Conservation (phyloP, 2,888 invertebrate genomes). For the Gasteruption jaculator region DNA sequence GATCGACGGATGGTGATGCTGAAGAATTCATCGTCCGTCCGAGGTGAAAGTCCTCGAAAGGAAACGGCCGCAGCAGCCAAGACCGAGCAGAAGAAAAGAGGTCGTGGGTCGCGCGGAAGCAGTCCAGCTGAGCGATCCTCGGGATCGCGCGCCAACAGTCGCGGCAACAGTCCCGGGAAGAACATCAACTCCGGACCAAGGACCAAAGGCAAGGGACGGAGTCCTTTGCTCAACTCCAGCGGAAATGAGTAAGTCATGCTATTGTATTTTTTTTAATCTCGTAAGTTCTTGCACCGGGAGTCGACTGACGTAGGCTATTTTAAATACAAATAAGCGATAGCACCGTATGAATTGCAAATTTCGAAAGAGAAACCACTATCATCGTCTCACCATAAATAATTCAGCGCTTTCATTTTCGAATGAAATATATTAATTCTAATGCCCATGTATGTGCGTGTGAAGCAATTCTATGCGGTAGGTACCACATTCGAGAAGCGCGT, state of each 20-base stretch:
- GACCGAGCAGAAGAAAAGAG: constrained; percentile 20
- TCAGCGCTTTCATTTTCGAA: no score
- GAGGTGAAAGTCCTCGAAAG: constrained; percentile 35
- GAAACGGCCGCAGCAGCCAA: constrained; percentile 27
- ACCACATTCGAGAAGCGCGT: no score
- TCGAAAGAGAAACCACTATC: no score
- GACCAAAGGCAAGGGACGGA: constrained; percentile 31
- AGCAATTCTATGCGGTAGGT: no score
- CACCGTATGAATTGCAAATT: no score
- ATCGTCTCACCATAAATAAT: no score
- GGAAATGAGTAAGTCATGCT: constrained; percentile 55
- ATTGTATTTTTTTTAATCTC: neutral
- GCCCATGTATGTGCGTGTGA: no score
- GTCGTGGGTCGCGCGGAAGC: constrained; percentile 28
- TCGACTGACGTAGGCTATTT: no score
- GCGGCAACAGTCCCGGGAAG: constrained; percentile 49
- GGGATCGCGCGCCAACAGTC: constrained; percentile 38
- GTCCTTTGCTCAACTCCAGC: constrained; percentile 39
- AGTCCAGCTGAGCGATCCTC: constrained; percentile 31
- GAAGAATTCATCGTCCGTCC: constrained; percentile 38
- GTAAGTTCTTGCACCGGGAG: neutral
- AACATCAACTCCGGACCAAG: constrained; percentile 18
- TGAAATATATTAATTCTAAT: no score
- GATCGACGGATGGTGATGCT: constrained; percentile 42
- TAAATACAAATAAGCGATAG: no score